A percentile compares a stretch with the other conserved stretches of the same genome.
phyloP scores from a whole-genome alignment of 2,797 vertebrate genomes.

The Girardinus metallicus region DNA sequence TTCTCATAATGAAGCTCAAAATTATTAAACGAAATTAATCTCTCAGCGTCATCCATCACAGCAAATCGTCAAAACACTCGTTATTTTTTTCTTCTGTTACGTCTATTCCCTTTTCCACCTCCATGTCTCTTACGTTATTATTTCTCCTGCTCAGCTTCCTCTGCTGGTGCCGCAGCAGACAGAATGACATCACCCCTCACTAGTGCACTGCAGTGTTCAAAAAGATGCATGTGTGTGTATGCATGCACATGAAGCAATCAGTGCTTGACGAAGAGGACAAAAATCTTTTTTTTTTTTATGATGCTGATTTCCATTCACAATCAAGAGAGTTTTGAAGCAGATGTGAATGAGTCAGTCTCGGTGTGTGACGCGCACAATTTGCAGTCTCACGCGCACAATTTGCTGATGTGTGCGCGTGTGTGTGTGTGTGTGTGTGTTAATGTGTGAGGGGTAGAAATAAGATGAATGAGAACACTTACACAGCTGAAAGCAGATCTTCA shows the following conservation, averaged over 20 bases:
- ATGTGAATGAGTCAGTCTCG: slow-evolving; percentile 8
- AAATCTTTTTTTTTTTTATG: slow-evolving; percentile 22
- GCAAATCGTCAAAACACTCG: slow-evolving; percentile 32
- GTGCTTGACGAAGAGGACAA: background rate
- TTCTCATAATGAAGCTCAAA: slow-evolving; percentile 49
- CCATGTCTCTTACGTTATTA: slow-evolving; percentile 16
- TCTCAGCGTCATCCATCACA: slow-evolving; percentile 38
- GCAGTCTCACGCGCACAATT: too few species aligned
- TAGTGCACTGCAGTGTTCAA: slow-evolving; percentile 71
- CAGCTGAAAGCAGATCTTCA: background rate
- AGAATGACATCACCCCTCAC: slow-evolving; percentile 78
- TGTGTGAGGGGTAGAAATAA: slow-evolving; percentile 4
- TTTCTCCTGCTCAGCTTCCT: slow-evolving; percentile 44
- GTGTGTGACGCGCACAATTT: too few species aligned
- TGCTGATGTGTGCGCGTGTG: background rate
- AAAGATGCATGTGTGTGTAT: slow-evolving; percentile 32
- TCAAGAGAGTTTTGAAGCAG: slow-evolving; percentile 1
- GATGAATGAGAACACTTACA: slow-evolving; percentile 9
- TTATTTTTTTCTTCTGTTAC: slow-evolving; percentile 33
- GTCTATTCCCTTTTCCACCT: slow-evolving; percentile 21
- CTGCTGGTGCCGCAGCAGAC: slow-evolving; percentile 77
- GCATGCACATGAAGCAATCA: slow-evolving; percentile 5
- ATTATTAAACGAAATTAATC: slow-evolving; percentile 53
- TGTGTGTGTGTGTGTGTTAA: slow-evolving; percentile 8
- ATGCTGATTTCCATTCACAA: background rate